These are phyloP conservation scores for Delia radicum DNA, from an alignment of 1,140 invertebrate genomes.

Conservation along the genomic window DNA sequence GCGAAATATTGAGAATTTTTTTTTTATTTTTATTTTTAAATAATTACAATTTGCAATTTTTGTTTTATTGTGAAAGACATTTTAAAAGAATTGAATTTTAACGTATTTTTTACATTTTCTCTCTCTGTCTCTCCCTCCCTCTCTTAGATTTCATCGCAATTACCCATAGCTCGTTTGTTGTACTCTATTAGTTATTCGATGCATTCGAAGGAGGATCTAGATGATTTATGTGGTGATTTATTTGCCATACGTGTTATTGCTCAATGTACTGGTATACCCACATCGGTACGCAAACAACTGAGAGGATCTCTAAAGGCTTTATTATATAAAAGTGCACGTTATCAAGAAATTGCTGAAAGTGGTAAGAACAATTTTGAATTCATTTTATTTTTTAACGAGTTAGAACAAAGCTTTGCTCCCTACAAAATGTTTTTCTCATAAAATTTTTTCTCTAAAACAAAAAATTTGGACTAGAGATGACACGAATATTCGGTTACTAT, in stretches of 20 bases:
- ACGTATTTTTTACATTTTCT: not conserved
- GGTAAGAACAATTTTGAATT: constrained; percentile 31
- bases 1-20: too few relatives aligned
- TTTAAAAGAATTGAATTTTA: not conserved
- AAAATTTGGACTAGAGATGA: too few relatives aligned
- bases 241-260: constrained; percentile 53
- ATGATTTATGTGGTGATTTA: constrained; percentile 54
- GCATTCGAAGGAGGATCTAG: constrained; percentile 53
- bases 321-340: constrained; percentile 45
- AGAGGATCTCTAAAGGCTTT: constrained; percentile 47
- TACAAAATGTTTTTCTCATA: too few relatives aligned
- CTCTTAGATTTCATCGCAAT: constrained; percentile 28
- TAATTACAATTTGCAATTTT: not conserved
- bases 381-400: not conserved
- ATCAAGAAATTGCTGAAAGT: constrained; percentile 42
- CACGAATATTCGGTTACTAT: too few relatives aligned
- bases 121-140: too few relatives aligned
- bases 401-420: too few relatives aligned
- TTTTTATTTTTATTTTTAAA: not conserved
- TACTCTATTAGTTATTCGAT: constrained; percentile 53
- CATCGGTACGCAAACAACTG: constrained; percentile 49
- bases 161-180: constrained; percentile 51
- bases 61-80: not conserved
- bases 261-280: constrained; percentile 48
- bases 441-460: too few relatives aligned